These are phyloP conservation scores for Chaenogobius annularis DNA, from an alignment of 2,113 vertebrate genomes.

Conservation along the genomic window DNA sequence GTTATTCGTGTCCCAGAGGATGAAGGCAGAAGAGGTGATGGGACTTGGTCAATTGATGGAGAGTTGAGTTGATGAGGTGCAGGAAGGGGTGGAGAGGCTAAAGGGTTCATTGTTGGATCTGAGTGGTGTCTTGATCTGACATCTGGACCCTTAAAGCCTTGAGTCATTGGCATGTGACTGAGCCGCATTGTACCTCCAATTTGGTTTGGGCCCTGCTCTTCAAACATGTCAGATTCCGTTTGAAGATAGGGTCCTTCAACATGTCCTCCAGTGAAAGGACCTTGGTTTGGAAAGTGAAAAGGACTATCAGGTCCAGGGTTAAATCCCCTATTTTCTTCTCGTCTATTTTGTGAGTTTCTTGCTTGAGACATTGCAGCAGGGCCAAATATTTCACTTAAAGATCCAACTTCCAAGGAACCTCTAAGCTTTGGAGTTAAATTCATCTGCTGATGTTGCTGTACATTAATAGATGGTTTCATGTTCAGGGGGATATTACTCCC, in stretches of 20 bases:
- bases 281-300: slow-evolving; percentile 81
- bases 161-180: slow-evolving; percentile 87
- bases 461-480: slow-evolving; percentile 87
- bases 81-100: slow-evolving; percentile 87
- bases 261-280: slow-evolving; percentile 82
- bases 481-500: slow-evolving; percentile 87
- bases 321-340: slow-evolving; percentile 81
- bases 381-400: slow-evolving; percentile 79
- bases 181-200: slow-evolving; percentile 83
- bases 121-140: slow-evolving; percentile 82
- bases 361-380: slow-evolving; percentile 85
- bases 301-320: slow-evolving; percentile 78
- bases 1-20: slow-evolving; percentile 90
- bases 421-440: slow-evolving; percentile 89
- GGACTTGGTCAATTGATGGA: slow-evolving; percentile 87
- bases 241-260: slow-evolving; percentile 81
- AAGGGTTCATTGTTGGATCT: slow-evolving; percentile 85
- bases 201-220: slow-evolving; percentile 79
- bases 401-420: slow-evolving; percentile 69
- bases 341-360: slow-evolving; percentile 82
- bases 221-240: slow-evolving; percentile 87
- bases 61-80: slow-evolving; percentile 86
- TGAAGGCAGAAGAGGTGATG: slow-evolving; percentile 87
- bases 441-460: slow-evolving; percentile 85
- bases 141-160: slow-evolving; percentile 76